Percentiles rank a stretch among this genome's conserved stretches.
phyloP scores from a whole-genome alignment of 1,140 invertebrate genomes.

The Holotrichia oblita region DNA sequence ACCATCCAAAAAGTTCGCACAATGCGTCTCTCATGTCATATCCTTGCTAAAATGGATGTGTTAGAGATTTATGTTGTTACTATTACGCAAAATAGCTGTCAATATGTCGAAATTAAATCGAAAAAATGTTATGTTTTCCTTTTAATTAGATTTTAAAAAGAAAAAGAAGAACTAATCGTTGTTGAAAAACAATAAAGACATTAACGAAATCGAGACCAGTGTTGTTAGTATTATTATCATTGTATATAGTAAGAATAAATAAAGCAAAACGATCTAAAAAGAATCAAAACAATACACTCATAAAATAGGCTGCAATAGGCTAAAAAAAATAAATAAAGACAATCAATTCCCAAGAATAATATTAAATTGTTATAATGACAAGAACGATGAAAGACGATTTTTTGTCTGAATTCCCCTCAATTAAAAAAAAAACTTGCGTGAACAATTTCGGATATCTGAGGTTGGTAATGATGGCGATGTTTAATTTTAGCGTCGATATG shows the following conservation, averaged over 20 bases:
- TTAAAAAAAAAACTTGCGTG: neutral
- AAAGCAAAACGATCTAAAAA: neutral
- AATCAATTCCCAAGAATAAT: neutral
- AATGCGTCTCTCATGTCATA: neutral
- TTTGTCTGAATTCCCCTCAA: too few species aligned
- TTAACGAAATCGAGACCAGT: too few species aligned
- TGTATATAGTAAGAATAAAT: neutral
- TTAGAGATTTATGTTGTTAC: neutral
- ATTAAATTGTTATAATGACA: too few species aligned
- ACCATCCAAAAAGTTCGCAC: conserved; percentile 21
- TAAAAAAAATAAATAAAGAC: neutral
- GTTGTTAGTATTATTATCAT: too few species aligned
- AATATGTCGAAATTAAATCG: neutral
- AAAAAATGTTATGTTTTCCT: neutral
- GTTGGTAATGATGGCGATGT: neutral
- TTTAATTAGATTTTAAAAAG: neutral
- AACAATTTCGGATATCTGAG: neutral
- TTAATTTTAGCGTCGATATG: neutral
- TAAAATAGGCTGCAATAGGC: neutral
- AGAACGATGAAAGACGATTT: too few species aligned
- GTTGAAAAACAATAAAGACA: too few species aligned
- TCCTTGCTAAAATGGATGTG: neutral
- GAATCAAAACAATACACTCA: too few species aligned
- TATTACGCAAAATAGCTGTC: neutral
- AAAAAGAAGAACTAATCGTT: too few species aligned